Conservation (phyloP, 2,888 invertebrate genomes). For the Epinotia nisella region DNA sequence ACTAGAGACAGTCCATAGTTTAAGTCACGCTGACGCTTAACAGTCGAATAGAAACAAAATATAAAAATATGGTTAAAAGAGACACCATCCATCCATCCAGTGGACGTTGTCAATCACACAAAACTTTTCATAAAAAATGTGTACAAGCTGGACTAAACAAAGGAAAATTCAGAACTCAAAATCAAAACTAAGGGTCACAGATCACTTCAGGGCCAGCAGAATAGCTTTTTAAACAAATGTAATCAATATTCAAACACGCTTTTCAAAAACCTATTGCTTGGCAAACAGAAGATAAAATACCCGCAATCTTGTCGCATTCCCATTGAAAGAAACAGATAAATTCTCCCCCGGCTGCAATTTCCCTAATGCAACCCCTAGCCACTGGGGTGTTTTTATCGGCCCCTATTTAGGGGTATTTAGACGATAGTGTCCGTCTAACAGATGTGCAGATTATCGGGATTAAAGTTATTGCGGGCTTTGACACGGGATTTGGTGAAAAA, state of each 20-base stretch:
- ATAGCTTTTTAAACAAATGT: background rate
- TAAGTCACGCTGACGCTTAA: too few species aligned
- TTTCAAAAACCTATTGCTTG: slow-evolving; percentile 1
- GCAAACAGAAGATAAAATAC: slow-evolving; percentile 12
- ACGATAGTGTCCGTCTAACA: slow-evolving; percentile 39
- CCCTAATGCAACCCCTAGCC: slow-evolving; percentile 39
- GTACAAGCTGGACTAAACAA: too few species aligned
- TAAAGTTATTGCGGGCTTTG: slow-evolving; percentile 29
- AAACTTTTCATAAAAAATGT: too few species aligned
- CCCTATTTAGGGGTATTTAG: slow-evolving; percentile 40
- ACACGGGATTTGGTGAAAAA: slow-evolving; percentile 28
- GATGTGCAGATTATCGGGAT: slow-evolving; percentile 38
- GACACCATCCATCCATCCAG: too few species aligned
- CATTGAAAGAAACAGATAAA: slow-evolving; percentile 24
- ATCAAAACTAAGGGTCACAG: too few species aligned
- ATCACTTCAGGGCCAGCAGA: background rate
- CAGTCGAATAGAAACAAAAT: too few species aligned
- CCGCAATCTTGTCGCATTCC: slow-evolving; percentile 12
- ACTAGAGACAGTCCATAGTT: too few species aligned
- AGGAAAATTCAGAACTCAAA: too few species aligned
- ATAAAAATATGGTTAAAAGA: too few species aligned
- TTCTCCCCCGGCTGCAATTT: slow-evolving; percentile 37
- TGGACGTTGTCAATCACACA: too few species aligned
- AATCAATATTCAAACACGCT: background rate
- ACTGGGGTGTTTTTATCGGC: slow-evolving; percentile 33